Base-by-base conservation (phyloP, 2,888 invertebrate genomes). In the Lissocephala sabroskyi region DNA sequence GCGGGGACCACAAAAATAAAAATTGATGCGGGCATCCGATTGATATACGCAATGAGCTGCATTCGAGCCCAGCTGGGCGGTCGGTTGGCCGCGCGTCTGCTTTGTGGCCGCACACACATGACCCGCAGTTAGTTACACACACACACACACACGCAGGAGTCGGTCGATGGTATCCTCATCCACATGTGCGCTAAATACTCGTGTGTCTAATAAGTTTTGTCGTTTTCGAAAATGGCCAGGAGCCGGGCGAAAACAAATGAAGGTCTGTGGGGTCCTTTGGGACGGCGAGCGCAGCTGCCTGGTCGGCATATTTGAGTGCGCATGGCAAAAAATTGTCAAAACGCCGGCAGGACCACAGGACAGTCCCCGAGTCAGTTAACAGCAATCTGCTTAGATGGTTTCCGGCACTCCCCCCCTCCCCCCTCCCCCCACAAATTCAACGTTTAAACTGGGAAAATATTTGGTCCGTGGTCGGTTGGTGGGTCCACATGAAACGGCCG, bases 121-220 rank as follows among this genome's bases (percentile, higher is more conserved):
- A 45, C 58, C 58, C 56, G 54, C 57, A 66, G 59, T 61, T 55
- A 52, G 58, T 60, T 64, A 58, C 52, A 54, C 44, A 56, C 46
- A 50, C 41, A 56, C 45, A 33, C 39, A 36, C 17, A 30, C 26
- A 30, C 37, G 40, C 46, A 13, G 41, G 28, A n/a, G n/a, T n/a
- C n/a, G n/a, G n/a, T n/a, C n/a, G n/a, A n/a, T n/a, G n/a, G n/a
- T n/a, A 32, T 13, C 40, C 42, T 13, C 30, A 43, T 13, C 30
- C 73, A 49, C 70, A 62, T 64, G 54, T 62, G 64, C 54, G 59
- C 75, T 60, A 62, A 77, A 73, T 70, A 64, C 75, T 62, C 71
- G 62, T 52, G 71, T 60, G 71, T 70, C 78, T 66, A 74, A 73
- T 73, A 73, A 77, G 75, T 73, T 77, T 74, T 77, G n/a, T n/a